Base-by-base conservation (phyloP, 1,140 invertebrate species). In the Diuraphis noxia region DNA sequence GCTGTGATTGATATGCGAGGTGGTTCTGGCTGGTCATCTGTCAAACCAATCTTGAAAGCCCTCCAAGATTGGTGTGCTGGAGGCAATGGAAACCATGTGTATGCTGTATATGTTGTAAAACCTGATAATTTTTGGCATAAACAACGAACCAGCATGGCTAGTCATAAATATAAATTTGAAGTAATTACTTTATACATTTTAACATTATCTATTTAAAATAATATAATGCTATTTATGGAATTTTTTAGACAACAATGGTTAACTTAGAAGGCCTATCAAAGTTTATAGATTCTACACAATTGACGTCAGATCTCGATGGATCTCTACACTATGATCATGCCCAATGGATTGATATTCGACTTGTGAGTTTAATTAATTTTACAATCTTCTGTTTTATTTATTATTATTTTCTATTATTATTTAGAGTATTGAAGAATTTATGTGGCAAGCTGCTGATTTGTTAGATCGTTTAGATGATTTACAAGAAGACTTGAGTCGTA, bases 101-200 rank as follows among this genome's bases (percentile, higher is more conserved):
- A 98, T 93, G 95, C 95, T 92, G 97, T 96, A 92, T 97, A 98
- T 93, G 98, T 99, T 93, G 98, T 99, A 92, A 99, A 99, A 94
- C 98, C 98, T 92, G 99, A 99, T 93, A 99, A 99, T 94, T 99
- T 99, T 95, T 99, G 98, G 98, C 98, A 99, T 94, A 99, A 99
- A 94, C 98, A 99, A 94, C 96, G 98, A 93, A 99, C 98, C 93
- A 98, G 97, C 90, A 95, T 99, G 93, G 98, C 97, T 93, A 98
- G 97, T 95, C 97, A 98, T 94, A 99, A 99, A 95, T 99, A 99
- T 95, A 99, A 98, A 95, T 99, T 99, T 95, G 98, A 99, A 96
- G 98, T 98, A 95, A 91, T 46, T 77, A 46, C 40, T 82, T 43
- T 25, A 13, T 56, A 40, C 30, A 63, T 63, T 49, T n/a, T 88